Evolutionary conservation across 1,140 invertebrate species (phyloP), one percentile per base, ranked within the genome.

Genomic region (Pygmarrhopalites habei): DNA sequence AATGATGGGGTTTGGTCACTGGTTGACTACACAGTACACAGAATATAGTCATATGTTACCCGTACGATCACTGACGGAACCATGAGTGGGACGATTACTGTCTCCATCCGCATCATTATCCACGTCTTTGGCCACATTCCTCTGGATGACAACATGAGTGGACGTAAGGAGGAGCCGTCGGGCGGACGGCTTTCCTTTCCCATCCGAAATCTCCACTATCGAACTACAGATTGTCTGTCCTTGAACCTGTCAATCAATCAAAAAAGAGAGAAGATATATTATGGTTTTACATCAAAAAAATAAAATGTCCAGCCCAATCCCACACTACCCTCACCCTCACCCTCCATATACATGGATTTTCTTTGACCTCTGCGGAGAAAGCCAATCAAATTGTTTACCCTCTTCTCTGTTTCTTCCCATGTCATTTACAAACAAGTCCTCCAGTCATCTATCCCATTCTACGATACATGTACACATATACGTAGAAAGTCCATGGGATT

Each of bases 91-190:
- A 28, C 65, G 46, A n/a, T 58, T 70, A 23, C 60, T 63, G 47
- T 67, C 65, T n/a, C 39, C 65, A 29, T 70, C 68, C n/a, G n/a
- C n/a, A n/a, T n/a, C n/a, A n/a, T n/a, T n/a, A 47, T 61, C 65
- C 23, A 29, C 46, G 19, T 60, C 52, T 29, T 64, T 64, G n/a
- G 41, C 49, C 23, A 53, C 53, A 35, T 65, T 68, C 44, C 51
- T 55, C 29, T 70, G 68, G 17, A 70, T 44, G 7, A 65, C 30
- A 23, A 70, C 28, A 51, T 70, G 68, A 2, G 68, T 65, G 12
- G 68, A 62, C 14, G 59, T 67, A 4, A 70, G 51, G 2, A 62
- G 43, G 17, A 70, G 29, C 26, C 66, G 60, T n/a, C 68, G 25
- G 5, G 65, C 60, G 5, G 21, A 23, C 12, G 68, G 68, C 19